Conservation (phyloP, 2,797 vertebrate genomes). For the Aselliscus stoliczkanus region DNA sequence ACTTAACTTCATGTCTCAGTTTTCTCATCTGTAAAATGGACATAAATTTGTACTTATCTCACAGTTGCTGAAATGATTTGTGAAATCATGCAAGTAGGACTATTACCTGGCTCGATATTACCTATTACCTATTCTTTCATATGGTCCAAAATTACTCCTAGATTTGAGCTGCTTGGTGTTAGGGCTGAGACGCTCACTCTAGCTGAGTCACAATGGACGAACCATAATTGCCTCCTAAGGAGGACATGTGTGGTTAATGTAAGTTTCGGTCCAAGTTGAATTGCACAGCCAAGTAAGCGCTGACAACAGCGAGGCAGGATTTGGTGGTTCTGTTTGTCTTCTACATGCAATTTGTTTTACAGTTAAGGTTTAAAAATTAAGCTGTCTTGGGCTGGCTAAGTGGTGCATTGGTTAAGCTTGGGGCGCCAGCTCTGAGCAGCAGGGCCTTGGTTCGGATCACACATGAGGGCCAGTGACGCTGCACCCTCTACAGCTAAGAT, state of each 20-base stretch:
- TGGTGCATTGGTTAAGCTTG: too few relatives aligned
- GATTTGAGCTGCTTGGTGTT: neutral
- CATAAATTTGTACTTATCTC: neutral
- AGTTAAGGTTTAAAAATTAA: neutral
- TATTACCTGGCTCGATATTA: neutral
- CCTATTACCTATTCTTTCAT: neutral
- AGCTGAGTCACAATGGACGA: neutral
- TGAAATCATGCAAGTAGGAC: neutral
- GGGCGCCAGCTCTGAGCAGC: too few relatives aligned
- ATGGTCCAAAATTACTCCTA: neutral
- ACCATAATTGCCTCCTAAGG: neutral
- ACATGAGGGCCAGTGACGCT: too few relatives aligned
- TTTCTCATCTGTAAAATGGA: neutral
- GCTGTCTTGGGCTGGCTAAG: neutral
- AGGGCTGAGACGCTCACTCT: neutral
- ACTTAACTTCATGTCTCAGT: neutral
- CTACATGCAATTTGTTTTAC: neutral
- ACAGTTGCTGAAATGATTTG: neutral
- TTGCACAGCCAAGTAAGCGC: neutral
- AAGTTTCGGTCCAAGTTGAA: neutral
- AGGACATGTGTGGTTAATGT: neutral
- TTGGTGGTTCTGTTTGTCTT: neutral
- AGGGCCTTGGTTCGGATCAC: too few relatives aligned
- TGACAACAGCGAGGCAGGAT: neutral
- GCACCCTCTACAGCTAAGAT: too few relatives aligned